Conservation (phyloP, 1,140 invertebrate genomes). For the Lordiphosa mommai region DNA sequence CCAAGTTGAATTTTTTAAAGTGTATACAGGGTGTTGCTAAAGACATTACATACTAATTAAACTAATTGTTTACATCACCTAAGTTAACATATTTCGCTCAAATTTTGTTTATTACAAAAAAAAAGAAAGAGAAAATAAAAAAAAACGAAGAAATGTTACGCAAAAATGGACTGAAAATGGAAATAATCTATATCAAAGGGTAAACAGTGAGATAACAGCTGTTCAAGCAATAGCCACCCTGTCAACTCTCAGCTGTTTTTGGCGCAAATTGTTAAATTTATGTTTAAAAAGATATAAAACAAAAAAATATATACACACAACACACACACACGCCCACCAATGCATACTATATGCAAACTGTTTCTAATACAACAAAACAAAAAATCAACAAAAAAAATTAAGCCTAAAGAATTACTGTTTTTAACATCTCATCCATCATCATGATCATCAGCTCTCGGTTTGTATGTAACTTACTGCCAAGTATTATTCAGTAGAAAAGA, state of each 20-base stretch:
- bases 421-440: slow-evolving; percentile 27
- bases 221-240: slow-evolving; percentile 19
- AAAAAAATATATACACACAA: slow-evolving; percentile 35
- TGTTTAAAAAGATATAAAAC: slow-evolving; percentile 51
- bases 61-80: slow-evolving; percentile 53
- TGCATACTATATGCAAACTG: slow-evolving; percentile 75
- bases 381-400: slow-evolving; percentile 39
- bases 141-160: slow-evolving; percentile 32
- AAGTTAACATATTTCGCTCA: slow-evolving; percentile 70
- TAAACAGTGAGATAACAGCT: slow-evolving; percentile 24
- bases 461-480: slow-evolving; percentile 42
- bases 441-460: slow-evolving; percentile 15
- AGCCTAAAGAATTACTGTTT: slow-evolving; percentile 11
- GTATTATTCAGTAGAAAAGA: slow-evolving; percentile 32
- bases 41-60: slow-evolving; percentile 34
- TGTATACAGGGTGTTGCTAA: slow-evolving; percentile 71
- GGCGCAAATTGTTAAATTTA: slow-evolving; percentile 71
- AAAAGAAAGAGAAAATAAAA: slow-evolving; percentile 17
- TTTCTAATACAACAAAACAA: slow-evolving; percentile 60
- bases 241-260: slow-evolving; percentile 59
- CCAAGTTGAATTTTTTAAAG: slow-evolving; percentile 57
- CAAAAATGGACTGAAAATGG: slow-evolving; percentile 63
- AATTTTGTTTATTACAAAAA: slow-evolving; percentile 60
- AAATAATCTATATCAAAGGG: slow-evolving; percentile 69
- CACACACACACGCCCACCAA: slow-evolving; percentile 62